These are phyloP conservation scores for Crocidura indochinensis DNA, from an alignment of 2,797 vertebrate genomes.

Conservation along the genomic window DNA sequence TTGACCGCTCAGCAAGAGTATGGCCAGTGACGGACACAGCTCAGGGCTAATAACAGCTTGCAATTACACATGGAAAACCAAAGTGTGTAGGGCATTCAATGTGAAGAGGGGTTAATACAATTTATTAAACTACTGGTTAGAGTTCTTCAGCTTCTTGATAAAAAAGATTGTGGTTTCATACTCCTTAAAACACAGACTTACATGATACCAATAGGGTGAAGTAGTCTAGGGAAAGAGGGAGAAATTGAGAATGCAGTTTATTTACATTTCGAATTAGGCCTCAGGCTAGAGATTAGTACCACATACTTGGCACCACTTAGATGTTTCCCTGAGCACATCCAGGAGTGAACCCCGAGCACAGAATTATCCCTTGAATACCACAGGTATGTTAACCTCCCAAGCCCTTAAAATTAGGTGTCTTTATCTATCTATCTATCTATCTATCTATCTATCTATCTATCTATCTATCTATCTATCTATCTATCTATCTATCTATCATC, in stretches of 20 bases:
- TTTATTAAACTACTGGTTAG: slow-evolving; percentile 91
- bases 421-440: no score
- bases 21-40: slow-evolving; percentile 92
- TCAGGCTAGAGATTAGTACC: no score
- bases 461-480: no score
- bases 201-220: slow-evolving; percentile 83
- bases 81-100: slow-evolving; percentile 90
- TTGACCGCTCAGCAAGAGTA: slow-evolving; percentile 93
- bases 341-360: no score
- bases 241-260: slow-evolving; percentile 76
- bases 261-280: slow-evolving; percentile 55
- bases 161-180: slow-evolving; percentile 84
- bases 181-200: slow-evolving; percentile 88
- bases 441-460: no score
- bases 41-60: slow-evolving; percentile 93
- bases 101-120: slow-evolving; percentile 90
- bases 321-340: no score
- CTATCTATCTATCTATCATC: no score
- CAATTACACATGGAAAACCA: slow-evolving; percentile 93
- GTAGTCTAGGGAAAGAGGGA: slow-evolving; percentile 80
- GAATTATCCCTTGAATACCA: no score
- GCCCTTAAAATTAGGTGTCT: no score
- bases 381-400: no score
- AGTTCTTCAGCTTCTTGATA: slow-evolving; percentile 91
- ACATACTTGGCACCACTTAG: no score